Evolutionary conservation across 2,888 invertebrate genomes (phyloP), one percentile per base, ranked within the genome.

Genomic region (Notocelia uddmanniana): DNA sequence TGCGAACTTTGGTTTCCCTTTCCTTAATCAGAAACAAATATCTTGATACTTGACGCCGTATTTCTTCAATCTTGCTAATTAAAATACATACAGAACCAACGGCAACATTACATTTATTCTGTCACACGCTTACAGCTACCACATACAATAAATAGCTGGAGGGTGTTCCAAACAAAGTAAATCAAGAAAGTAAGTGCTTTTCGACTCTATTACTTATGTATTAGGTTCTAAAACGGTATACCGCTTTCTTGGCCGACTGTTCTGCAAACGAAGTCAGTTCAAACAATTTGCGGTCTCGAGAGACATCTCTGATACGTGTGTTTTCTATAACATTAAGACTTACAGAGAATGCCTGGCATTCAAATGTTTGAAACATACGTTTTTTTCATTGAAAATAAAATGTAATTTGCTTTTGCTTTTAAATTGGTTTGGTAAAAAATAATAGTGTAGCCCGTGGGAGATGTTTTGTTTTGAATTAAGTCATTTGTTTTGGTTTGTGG

Each of bases 281-380:
- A 66, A 66, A 52, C 64, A 70, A 70, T 66, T 52, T 58, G 37
- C 31, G 52, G 41, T 41, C 69, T 21, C 54, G 21, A 31, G 54
- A 69, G 69, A 69, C 54, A 54, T 52, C 41, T 59, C 21, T 52
- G 64, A 70, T 54, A 71, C 66, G 70, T 66, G 63, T 64, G 55
- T 50, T 69, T 64, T 63, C 34, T 69, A 69, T 69, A 69, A 64
- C 37, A 63, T 57, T 23, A 50, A 21, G 18, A 31, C 26, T 15
- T 50, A 18, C 15, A n/a, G 26, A 54, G 37, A 19, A 23, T 54
- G 15, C 15, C 9, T 1, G 37, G n/a, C 18, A n/a, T 15, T 41
- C 41, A 45, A 45, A 57, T 19, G 15, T 5, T 10, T 31, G 31
- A 15, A 11, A 18, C 23, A 15, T 68, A 45, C n/a, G 21, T 18